A percentile compares a stretch with the other conserved stretches of the same genome.
Evolutionary conservation across 1,140 invertebrate genomes (phyloP).

Genomic region (Drosophila arizonae): DNA sequence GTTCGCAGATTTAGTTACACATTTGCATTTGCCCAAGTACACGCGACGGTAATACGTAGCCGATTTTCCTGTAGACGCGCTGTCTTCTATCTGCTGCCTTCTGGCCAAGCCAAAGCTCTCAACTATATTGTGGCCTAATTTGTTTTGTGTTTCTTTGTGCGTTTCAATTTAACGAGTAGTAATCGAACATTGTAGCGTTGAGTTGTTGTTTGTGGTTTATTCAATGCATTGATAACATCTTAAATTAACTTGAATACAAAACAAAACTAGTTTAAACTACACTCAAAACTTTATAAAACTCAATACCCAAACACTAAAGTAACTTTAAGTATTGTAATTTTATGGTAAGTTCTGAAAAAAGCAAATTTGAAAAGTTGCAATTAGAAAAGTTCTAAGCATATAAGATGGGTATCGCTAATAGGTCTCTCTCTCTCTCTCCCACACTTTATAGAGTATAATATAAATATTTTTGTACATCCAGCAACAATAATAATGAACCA

Average conservation of each 20-base stretch:
- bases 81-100: conserved; percentile 29
- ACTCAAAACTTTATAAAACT: conserved; percentile 33
- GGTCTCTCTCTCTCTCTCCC: conserved; percentile 49
- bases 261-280: conserved; percentile 39
- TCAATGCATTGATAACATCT: conserved; percentile 55
- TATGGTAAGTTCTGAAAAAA: conserved; percentile 69
- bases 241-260: conserved; percentile 8
- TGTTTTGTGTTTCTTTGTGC: conserved; percentile 49
- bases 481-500: conserved; percentile 25
- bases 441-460: conserved; percentile 4
- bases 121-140: conserved; percentile 27
- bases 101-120: conserved; percentile 18
- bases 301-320: conserved; percentile 59
- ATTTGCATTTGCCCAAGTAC: conserved; percentile 67
- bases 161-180: conserved; percentile 39
- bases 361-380: conserved; percentile 72
- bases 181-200: conserved; percentile 49
- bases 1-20: conserved; percentile 65
- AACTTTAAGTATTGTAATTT: conserved; percentile 71
- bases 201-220: conserved; percentile 63
- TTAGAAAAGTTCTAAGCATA: conserved; percentile 41
- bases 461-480: neutral
- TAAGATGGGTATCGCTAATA: conserved; percentile 72
- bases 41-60: conserved; percentile 39
- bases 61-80: conserved; percentile 21